Evolutionary conservation across 2,797 vertebrate genomes (phyloP).

Genomic region (Pristis pectinata): DNA sequence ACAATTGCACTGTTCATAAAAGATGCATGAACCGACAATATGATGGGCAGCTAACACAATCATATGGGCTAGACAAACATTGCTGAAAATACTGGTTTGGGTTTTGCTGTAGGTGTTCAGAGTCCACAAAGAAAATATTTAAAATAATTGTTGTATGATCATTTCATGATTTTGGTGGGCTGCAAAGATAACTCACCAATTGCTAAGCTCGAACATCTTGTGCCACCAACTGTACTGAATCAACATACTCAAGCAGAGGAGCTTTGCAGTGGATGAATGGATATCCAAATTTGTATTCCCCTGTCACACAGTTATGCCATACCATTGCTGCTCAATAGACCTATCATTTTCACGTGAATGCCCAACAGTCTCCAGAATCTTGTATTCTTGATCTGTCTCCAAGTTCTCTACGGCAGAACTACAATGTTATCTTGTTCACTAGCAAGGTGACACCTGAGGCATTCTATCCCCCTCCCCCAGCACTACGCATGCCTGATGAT

Average conservation of each 20-base stretch:
- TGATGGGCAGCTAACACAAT: not conserved
- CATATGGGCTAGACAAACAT: not conserved
- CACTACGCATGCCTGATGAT: not conserved
- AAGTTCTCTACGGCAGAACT: not conserved
- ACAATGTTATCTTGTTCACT: not conserved
- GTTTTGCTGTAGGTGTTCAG: not conserved
- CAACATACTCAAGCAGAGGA: not conserved
- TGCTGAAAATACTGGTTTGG: not conserved
- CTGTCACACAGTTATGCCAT: too few relatives aligned
- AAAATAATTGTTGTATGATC: not conserved
- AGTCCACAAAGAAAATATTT: not conserved
- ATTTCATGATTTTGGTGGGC: not conserved
- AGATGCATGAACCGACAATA: not conserved
- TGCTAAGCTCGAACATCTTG: not conserved
- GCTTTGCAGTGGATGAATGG: not conserved
- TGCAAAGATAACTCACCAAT: too few relatives aligned
- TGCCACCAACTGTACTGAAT: not conserved
- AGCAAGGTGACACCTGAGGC: not conserved
- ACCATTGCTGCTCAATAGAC: not conserved
- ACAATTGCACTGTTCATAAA: not conserved
- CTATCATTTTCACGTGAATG: not conserved
- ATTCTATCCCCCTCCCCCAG: not conserved
- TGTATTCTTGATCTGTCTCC: not conserved
- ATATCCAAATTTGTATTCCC: not conserved
- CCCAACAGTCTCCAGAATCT: not conserved